Conservation (phyloP, 2,113 vertebrate species). For the Xiphophorus maculatus region DNA sequence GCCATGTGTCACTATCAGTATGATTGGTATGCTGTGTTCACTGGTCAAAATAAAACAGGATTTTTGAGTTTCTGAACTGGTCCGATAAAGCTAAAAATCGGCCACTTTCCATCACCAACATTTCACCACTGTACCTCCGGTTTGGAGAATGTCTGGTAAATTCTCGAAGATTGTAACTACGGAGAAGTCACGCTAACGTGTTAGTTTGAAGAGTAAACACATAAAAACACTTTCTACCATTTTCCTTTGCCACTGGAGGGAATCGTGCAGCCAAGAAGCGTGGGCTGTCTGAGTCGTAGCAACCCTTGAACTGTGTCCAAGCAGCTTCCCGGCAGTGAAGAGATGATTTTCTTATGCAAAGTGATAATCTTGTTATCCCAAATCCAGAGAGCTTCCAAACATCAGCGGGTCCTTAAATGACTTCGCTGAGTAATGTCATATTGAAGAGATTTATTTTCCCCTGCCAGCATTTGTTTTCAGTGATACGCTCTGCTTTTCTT, state of each 20-base stretch:
- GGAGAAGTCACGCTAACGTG: too few species aligned
- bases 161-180: background rate
- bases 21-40: too few species aligned
- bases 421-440: background rate
- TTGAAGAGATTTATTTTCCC: background rate
- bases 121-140: background rate
- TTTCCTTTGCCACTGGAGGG: background rate
- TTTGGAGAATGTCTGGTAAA: background rate
- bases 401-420: conserved; percentile 17
- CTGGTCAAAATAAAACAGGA: too few species aligned
- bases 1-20: too few species aligned
- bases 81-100: too few species aligned
- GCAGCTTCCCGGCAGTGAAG: conserved; percentile 20
- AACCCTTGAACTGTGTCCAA: conserved; percentile 21
- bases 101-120: too few species aligned
- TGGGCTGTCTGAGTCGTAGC: conserved; percentile 22
- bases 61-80: too few species aligned
- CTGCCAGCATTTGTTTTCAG: conserved; percentile 5
- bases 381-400: conserved; percentile 28
- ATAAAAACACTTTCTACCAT: background rate
- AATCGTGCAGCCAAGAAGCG: background rate
- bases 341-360: conserved; percentile 30
- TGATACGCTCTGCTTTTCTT: background rate
- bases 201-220: background rate
- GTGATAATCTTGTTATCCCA: conserved; percentile 38